A percentile compares a stretch with the other conserved stretches of the same genome.
phyloP scores from a whole-genome alignment of 2,888 invertebrate species.

The Limnephilus lunatus region DNA sequence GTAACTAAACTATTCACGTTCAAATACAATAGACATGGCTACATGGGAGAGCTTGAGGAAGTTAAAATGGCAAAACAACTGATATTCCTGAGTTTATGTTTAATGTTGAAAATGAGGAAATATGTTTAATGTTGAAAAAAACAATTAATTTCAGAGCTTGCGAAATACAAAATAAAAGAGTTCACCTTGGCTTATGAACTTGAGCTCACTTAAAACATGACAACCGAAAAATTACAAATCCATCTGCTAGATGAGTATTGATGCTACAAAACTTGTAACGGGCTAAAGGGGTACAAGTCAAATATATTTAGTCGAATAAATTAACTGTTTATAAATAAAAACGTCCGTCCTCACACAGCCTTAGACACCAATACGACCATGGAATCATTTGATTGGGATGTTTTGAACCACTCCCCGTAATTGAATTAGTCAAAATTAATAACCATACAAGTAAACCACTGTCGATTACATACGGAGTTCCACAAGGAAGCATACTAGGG shows the following conservation, averaged over 20 bases:
- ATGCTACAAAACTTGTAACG: not conserved
- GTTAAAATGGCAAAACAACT: not conserved
- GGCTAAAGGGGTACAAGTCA: not conserved
- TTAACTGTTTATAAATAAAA: not conserved
- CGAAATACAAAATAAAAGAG: not conserved
- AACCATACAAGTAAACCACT: no score
- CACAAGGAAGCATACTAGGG: no score
- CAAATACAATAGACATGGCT: not conserved
- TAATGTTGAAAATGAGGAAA: not conserved
- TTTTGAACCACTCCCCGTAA: no score
- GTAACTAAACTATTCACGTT: not conserved
- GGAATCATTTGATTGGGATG: no score
- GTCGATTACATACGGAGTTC: no score
- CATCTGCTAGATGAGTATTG: not conserved
- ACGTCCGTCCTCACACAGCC: no score
- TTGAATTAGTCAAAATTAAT: no score
- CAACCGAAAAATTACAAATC: not conserved
- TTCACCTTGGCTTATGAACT: not conserved
- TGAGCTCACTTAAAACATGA: not conserved
- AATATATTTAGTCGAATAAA: not conserved
- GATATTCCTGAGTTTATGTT: not conserved
- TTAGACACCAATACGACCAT: no score
- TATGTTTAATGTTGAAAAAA: not conserved
- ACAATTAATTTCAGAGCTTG: not conserved
- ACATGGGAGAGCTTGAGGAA: not conserved